A percentile compares a stretch with the other conserved stretches of the same genome.
Conservation (phyloP, 2,113 vertebrate species). For the Tragelaphus imberbis region DNA sequence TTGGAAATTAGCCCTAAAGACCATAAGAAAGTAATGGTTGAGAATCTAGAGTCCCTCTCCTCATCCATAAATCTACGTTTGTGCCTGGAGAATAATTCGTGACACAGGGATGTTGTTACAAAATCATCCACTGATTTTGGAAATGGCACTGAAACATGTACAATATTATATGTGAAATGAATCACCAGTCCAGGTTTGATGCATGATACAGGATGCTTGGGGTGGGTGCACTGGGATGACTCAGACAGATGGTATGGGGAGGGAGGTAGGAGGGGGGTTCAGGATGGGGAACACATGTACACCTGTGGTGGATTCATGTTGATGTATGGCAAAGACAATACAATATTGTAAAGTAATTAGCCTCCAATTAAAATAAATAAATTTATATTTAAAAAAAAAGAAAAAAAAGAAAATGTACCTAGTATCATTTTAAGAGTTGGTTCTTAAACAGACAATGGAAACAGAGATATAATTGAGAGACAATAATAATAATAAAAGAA, state of each 20-base stretch:
- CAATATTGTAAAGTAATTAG: no score
- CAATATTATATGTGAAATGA: no score
- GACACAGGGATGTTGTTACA: not conserved
- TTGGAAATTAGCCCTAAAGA: not conserved
- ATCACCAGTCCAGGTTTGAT: no score
- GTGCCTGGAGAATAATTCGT: not conserved
- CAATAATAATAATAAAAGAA: not conserved
- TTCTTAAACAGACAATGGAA: not conserved
- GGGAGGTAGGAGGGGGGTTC: no score
- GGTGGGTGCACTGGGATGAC: no score
- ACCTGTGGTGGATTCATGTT: no score
- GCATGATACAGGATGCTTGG: no score
- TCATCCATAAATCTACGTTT: not conserved
- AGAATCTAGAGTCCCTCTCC: not conserved
- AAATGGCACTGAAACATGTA: not conserved
- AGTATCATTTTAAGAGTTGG: not conserved
- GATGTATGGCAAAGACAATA: no score
- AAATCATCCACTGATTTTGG: not conserved
- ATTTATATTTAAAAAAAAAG: no score
- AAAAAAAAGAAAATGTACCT: not conserved
- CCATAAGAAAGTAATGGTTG: not conserved
- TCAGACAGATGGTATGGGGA: no score
- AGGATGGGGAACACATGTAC: no score
- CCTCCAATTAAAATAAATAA: no score
- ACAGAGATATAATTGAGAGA: slow-evolving; percentile 10